Percentiles rank a stretch among this genome's conserved stretches.
phyloP scores from a whole-genome alignment of 2,797 vertebrate species.

The Hydrophis major region DNA sequence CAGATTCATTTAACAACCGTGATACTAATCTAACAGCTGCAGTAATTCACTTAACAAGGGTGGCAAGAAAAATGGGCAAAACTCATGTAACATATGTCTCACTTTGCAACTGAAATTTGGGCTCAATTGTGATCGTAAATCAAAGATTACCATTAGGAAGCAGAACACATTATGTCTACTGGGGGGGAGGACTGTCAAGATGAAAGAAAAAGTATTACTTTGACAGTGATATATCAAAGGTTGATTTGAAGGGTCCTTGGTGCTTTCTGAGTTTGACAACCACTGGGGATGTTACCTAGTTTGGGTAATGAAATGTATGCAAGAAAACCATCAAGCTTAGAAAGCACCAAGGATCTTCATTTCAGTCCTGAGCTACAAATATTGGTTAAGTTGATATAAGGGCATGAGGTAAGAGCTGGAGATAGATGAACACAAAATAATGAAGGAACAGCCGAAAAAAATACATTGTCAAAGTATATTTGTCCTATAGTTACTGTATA shows the following conservation, averaged over 20 bases:
- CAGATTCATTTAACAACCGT: background rate
- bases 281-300: background rate
- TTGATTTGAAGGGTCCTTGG: background rate
- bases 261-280: background rate
- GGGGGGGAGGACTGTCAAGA: background rate
- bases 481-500: background rate
- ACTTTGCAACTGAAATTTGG: background rate
- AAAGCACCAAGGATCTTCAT: background rate
- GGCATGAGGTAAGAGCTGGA: background rate
- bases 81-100: background rate
- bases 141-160: background rate
- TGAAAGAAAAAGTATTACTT: background rate
- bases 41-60: background rate
- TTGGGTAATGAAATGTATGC: background rate
- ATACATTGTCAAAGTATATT: background rate
- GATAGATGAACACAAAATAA: background rate
- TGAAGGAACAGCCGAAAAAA: background rate
- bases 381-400: background rate
- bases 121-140: background rate
- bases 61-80: background rate
- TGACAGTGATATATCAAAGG: background rate
- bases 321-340: background rate
- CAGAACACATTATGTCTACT: background rate
- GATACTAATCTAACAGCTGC: background rate
- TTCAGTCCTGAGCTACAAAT: background rate